Conservation (phyloP, 1,140 invertebrate species). For the Teleogryllus occipitalis region DNA sequence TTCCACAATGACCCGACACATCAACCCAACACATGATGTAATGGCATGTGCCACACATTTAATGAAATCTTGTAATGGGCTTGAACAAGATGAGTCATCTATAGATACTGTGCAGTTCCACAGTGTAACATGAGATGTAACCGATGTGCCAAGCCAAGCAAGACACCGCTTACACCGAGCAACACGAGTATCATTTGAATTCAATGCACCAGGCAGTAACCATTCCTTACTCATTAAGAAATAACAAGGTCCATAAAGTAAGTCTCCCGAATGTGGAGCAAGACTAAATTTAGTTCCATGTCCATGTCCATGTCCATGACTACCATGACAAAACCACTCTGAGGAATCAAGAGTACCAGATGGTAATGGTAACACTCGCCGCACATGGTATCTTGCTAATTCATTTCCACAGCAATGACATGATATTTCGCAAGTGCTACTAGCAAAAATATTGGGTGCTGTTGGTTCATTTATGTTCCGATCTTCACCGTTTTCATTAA, state of each 20-base stretch:
- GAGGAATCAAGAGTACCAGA: background rate
- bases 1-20: slow-evolving; percentile 15
- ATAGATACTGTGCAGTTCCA: slow-evolving; percentile 15
- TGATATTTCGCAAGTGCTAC: background rate
- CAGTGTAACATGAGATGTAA: background rate
- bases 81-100: background rate
- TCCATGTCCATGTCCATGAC: too few relatives aligned
- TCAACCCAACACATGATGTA: background rate
- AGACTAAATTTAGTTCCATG: background rate
- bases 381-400: slow-evolving; percentile 3
- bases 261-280: background rate
- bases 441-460: background rate
- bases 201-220: background rate
- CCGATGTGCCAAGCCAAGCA: slow-evolving; percentile 17
- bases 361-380: slow-evolving; percentile 18
- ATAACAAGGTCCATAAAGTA: slow-evolving; percentile 16
- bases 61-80: slow-evolving; percentile 17
- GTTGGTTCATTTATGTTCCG: background rate
- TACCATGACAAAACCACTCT: slow-evolving; percentile 21
- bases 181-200: background rate
- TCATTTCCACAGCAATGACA: slow-evolving; percentile 20
- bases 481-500: background rate
- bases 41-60: slow-evolving; percentile 10
- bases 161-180: slow-evolving; percentile 13
- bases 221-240: background rate